These are phyloP conservation scores for Cephus sareptanus DNA, from an alignment of 2,888 invertebrate species.

Conservation along the genomic window DNA sequence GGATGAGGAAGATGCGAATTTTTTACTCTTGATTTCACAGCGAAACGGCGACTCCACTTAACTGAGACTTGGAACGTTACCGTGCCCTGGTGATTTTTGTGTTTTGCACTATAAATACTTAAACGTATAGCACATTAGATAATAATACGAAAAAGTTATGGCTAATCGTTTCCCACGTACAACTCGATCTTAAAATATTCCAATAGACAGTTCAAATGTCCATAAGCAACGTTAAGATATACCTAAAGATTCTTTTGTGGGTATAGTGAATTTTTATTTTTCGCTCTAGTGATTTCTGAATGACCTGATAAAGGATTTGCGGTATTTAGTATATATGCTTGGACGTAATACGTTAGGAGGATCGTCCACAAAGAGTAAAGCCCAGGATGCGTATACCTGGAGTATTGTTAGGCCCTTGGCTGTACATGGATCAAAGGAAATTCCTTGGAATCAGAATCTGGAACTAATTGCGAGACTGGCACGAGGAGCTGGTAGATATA, in stretches of 20 bases:
- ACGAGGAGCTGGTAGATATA: background rate
- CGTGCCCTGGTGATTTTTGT: background rate
- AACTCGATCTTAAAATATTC: background rate
- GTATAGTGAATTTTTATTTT: background rate
- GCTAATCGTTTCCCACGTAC: background rate
- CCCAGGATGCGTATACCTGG: background rate
- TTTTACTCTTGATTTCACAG: constrained; percentile 16
- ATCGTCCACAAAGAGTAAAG: background rate
- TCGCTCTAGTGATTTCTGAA: background rate
- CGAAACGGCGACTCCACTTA: constrained; percentile 11
- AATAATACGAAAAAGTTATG: background rate
- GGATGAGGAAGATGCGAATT: constrained; percentile 16
- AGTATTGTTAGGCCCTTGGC: constrained; percentile 7
- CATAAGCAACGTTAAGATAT: background rate
- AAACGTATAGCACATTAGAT: background rate
- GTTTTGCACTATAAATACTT: background rate
- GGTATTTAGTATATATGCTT: background rate
- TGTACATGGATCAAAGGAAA: constrained; percentile 29
- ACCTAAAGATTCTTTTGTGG: background rate
- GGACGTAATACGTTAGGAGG: background rate
- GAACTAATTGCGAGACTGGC: constrained; percentile 30
- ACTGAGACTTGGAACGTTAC: background rate
- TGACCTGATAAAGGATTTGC: background rate
- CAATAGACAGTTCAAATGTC: background rate
- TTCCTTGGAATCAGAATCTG: constrained; percentile 35